Conservation (phyloP, 2,113 vertebrate species). For the Neolamprologus longior region DNA sequence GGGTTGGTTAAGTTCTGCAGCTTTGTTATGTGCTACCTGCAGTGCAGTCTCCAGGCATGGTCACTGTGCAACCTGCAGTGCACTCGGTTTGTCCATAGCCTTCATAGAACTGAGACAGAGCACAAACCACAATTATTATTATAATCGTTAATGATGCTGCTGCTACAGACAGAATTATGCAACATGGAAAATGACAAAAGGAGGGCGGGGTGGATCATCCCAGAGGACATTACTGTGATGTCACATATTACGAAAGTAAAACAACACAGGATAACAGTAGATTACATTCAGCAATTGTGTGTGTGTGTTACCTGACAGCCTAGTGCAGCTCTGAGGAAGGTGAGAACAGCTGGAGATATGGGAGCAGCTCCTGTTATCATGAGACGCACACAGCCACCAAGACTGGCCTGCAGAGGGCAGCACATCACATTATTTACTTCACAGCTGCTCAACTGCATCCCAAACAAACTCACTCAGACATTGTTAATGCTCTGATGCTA, state of each 20-base stretch:
- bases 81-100: conserved; percentile 97
- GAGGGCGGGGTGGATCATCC: background rate
- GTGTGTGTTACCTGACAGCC: conserved; percentile 87
- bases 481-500: background rate
- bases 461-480: background rate
- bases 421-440: background rate
- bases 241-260: background rate
- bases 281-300: background rate
- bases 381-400: conserved; percentile 84
- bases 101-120: conserved; percentile 85
- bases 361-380: conserved; percentile 94
- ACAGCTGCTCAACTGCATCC: background rate
- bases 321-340: conserved; percentile 84
- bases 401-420: conserved; percentile 74
- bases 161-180: background rate
- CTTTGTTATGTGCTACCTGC: conserved; percentile 73
- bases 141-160: background rate
- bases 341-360: conserved; percentile 84
- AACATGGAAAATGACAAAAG: background rate
- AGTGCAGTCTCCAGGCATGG: conserved; percentile 85
- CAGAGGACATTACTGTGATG: background rate
- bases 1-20: background rate
- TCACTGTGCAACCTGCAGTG: conserved; percentile 83
- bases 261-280: background rate
- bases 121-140: background rate